phyloP scores from a whole-genome alignment of 2,888 invertebrate species.

The Drosophila macrospina region DNA sequence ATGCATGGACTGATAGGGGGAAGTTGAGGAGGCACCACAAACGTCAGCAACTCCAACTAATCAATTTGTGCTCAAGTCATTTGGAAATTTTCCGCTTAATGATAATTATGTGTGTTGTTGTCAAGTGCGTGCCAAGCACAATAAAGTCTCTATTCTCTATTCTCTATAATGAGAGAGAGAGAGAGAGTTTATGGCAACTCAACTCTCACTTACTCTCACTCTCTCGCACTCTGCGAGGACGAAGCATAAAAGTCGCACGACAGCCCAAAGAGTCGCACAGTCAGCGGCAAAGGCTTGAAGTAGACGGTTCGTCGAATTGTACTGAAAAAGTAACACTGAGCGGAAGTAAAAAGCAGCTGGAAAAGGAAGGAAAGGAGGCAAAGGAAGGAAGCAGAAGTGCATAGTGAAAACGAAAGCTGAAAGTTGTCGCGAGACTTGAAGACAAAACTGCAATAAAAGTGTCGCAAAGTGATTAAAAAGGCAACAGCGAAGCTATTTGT shows the following conservation, averaged over 20 bases:
- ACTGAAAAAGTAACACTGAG: conserved; percentile 3
- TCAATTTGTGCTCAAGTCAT: conserved; percentile 39
- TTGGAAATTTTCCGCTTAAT: conserved; percentile 72
- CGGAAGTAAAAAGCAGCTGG: conserved; percentile 7
- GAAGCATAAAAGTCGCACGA: conserved; percentile 60
- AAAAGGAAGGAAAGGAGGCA: background rate
- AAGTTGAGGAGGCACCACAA: background rate
- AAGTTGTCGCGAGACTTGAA: conserved; percentile 13
- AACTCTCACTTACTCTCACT: conserved; percentile 37
- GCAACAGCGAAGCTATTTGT: background rate
- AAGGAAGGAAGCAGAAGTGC: conserved; percentile 34
- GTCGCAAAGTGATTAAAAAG: conserved; percentile 28
- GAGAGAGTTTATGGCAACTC: conserved; percentile 29
- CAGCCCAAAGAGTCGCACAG: conserved; percentile 49
- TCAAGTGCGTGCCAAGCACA: conserved; percentile 50
- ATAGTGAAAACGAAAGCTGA: conserved; percentile 72
- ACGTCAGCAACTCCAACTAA: conserved; percentile 27
- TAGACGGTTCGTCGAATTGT: conserved; percentile 48
- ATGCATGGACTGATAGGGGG: background rate
- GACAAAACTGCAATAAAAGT: conserved; percentile 24
- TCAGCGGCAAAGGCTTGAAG: conserved; percentile 68
- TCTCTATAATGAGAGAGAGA: conserved; percentile 32
- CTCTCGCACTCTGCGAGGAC: conserved; percentile 30
- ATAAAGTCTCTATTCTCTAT: background rate
- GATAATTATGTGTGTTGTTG: conserved; percentile 57